phyloP scores from a whole-genome alignment of 53 echinoderm and acorn worm species.

The Apostichopus leukothele region DNA sequence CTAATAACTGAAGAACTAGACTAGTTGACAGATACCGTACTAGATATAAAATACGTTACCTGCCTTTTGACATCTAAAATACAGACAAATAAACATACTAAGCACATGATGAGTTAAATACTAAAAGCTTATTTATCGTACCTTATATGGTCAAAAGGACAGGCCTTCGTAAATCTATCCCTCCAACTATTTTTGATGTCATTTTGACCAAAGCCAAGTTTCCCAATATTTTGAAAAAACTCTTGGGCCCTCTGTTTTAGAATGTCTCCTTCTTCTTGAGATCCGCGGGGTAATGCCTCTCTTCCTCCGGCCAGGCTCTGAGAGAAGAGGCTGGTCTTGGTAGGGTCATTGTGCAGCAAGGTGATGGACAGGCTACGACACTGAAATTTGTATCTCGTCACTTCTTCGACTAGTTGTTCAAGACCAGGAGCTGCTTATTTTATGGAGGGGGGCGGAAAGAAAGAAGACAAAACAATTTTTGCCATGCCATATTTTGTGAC shows the following conservation, averaged over 20 bases:
- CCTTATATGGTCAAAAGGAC: conserved; percentile 96
- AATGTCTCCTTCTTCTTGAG: conserved; percentile 51
- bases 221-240: conserved; percentile 77
- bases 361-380: conserved; percentile 87
- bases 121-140: neutral
- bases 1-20: too few relatives aligned
- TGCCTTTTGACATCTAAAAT: too few relatives aligned
- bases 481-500: too few relatives aligned
- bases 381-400: conserved; percentile 89
- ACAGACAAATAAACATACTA: too few relatives aligned
- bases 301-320: conserved; percentile 19
- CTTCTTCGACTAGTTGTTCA: conserved; percentile 60
- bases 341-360: conserved; percentile 88
- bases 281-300: conserved; percentile 12
- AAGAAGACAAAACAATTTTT: neutral
- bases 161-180: conserved; percentile 76
- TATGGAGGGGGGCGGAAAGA: too few relatives aligned
- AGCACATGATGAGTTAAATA: too few relatives aligned
- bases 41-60: too few relatives aligned
- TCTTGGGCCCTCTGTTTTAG: conserved; percentile 63
- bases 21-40: too few relatives aligned
- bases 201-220: conserved; percentile 72
- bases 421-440: conserved; percentile 11
- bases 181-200: conserved; percentile 70
- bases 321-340: conserved; percentile 42